These are phyloP conservation scores for Apodemia hepburni DNA, from an alignment of 2,888 invertebrate genomes.

Conservation along the genomic window DNA sequence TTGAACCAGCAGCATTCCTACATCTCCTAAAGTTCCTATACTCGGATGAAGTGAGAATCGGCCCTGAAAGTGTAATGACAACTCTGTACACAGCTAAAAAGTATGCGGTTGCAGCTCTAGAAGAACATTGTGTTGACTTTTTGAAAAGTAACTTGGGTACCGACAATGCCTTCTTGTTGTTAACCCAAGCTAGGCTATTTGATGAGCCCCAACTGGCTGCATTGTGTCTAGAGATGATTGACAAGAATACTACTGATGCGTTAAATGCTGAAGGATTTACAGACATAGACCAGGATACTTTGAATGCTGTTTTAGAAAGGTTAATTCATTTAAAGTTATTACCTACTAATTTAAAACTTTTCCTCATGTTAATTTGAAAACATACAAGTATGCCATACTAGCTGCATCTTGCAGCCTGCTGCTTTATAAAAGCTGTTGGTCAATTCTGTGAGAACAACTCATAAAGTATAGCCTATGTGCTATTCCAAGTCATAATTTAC, in stretches of 20 bases:
- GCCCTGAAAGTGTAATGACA: conserved; percentile 92
- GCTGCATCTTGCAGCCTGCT: too few relatives aligned
- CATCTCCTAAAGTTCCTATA: conserved; percentile 87
- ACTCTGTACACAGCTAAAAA: conserved; percentile 93
- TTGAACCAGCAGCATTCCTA: conserved; percentile 90
- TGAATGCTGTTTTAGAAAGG: conserved; percentile 86
- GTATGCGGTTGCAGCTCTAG: conserved; percentile 91
- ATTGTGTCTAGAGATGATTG: conserved; percentile 90
- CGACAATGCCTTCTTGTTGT: conserved; percentile 90
- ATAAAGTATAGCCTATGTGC: too few relatives aligned
- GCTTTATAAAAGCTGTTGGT: too few relatives aligned
- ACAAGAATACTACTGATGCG: conserved; percentile 90
- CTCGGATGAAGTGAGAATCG: conserved; percentile 91
- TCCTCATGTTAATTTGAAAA: too few relatives aligned
- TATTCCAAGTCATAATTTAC: too few relatives aligned
- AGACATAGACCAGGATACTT: conserved; percentile 89
- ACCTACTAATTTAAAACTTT: too few relatives aligned
- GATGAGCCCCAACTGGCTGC: conserved; percentile 91
- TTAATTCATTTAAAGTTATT: conserved; percentile 32
- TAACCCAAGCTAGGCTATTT: conserved; percentile 89
- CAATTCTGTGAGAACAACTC: too few relatives aligned
- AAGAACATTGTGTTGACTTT: conserved; percentile 91
- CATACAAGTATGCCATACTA: neutral
- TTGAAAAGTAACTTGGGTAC: conserved; percentile 85
- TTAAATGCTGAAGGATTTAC: conserved; percentile 89